phyloP scores from a whole-genome alignment of 1,140 invertebrate genomes.

The Drosophila yakuba region DNA sequence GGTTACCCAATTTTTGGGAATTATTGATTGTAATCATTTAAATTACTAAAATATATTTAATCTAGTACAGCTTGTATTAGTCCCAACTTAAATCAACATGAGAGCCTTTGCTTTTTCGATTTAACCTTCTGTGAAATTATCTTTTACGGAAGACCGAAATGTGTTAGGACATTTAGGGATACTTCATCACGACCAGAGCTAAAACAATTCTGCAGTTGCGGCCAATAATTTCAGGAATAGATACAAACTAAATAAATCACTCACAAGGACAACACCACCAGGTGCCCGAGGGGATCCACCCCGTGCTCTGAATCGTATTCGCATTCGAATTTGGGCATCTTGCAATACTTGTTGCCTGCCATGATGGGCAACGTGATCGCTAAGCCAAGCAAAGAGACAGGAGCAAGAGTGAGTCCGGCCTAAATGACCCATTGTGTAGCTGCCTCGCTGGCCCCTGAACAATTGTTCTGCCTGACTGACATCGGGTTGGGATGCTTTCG shows the following conservation, averaged over 20 bases:
- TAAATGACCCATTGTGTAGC: conserved; percentile 77
- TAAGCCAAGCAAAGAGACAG: conserved; percentile 23
- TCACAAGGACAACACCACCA: conserved; percentile 48
- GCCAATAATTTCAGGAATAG: conserved; percentile 80
- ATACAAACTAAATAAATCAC: conserved; percentile 82
- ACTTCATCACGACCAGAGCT: conserved; percentile 60
- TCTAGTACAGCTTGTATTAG: conserved; percentile 1
- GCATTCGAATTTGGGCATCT: conserved; percentile 39
- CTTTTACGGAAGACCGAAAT: conserved; percentile 70
- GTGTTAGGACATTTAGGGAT: conserved; percentile 79
- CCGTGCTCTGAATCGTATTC: not conserved
- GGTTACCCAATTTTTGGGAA: no score
- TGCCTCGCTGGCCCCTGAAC: conserved; percentile 50
- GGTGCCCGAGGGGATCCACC: conserved; percentile 13
- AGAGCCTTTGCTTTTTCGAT: not conserved
- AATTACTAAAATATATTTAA: no score
- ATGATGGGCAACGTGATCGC: conserved; percentile 69
- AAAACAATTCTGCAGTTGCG: conserved; percentile 49
- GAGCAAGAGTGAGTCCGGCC: conserved; percentile 18
- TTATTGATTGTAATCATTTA: no score
- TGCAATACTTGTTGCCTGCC: conserved; percentile 82
- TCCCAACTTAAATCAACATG: conserved; percentile 16
- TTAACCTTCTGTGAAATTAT: conserved; percentile 41
- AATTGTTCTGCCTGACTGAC: conserved; percentile 63
- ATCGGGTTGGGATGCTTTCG: conserved; percentile 37